Base-by-base conservation (phyloP, 2,888 invertebrate species). In the Drosophila emarginata region DNA sequence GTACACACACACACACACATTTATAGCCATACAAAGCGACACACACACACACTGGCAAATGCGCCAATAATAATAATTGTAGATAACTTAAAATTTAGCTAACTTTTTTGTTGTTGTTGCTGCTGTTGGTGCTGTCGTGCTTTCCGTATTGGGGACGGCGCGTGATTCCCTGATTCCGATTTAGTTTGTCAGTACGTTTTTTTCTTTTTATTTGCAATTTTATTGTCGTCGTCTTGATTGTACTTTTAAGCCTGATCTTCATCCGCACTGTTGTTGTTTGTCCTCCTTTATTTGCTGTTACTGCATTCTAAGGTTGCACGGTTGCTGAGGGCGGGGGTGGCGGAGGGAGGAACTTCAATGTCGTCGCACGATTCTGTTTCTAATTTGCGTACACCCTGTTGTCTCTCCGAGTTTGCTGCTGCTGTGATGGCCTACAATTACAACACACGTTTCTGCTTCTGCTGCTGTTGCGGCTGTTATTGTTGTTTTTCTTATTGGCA, bases 1-100 rank as follows among this genome's bases (percentile, higher is more conserved):
- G 39, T 37, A 66, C 59, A 14, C 56, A 50, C 32, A 63, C 52
- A 64, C 14, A 36, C n/a, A 40, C 62, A 58, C 56, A 64, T 14
- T 54, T 32, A 52, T 26, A 45, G n/a, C 32, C 18, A 28, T 53
- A 64, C 39, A 61, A 12, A 52, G 28, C 21, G 36, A 21, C 56
- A 54, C 12, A 28, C 21, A 6, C 66, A 70, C 51, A 69, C 69
- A 60, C 51, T 45, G 64, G 51, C 69, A 78, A 70, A 66, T 54
- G 68, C 77, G 72, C 79, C 79, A 82, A 79, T 74, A 79, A 87
- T 65, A 85, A 78, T 87, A 82, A 85, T 82, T 79, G 74, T 77
- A 87, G 88, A 85, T 87, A 85, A 82, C 76, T 85, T 76, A 68
- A 82, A 64, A 73, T 85, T 79, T 87, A 72, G 83, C 88, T 83